Evolutionary conservation across 2,797 vertebrate genomes (phyloP).

Genomic region (Enteromius treurensis): DNA sequence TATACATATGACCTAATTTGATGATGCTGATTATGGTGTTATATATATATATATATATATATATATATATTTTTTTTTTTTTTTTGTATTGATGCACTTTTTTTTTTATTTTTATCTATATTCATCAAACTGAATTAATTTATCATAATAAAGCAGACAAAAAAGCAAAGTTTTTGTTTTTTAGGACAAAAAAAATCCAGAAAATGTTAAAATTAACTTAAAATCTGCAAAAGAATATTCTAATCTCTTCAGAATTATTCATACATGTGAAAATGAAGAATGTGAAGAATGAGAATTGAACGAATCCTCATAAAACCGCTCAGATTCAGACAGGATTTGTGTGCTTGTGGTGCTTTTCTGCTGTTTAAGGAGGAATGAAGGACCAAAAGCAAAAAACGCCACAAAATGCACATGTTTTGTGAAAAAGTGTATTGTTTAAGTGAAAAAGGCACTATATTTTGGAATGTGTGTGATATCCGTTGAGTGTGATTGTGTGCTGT

Average conservation of each 20-base stretch:
- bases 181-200: not conserved
- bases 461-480: not conserved
- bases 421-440: not conserved
- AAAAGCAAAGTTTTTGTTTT: not conserved
- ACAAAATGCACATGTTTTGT: not conserved
- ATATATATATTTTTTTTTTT: too few relatives aligned
- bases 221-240: too few relatives aligned
- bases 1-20: too few relatives aligned
- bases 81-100: too few relatives aligned
- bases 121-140: too few relatives aligned
- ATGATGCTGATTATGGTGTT: too few relatives aligned
- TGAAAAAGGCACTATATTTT: not conserved
- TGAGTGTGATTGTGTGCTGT: not conserved
- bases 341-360: not conserved
- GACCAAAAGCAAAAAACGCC: not conserved
- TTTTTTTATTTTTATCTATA: too few relatives aligned
- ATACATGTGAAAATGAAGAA: not conserved
- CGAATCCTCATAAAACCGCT: not conserved
- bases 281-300: not conserved
- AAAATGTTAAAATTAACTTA: too few relatives aligned
- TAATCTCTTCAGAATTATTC: not conserved
- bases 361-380: not conserved
- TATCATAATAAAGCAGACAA: too few relatives aligned
- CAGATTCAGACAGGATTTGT: not conserved
- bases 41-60: too few relatives aligned